Evolutionary conservation across 1,140 invertebrate genomes (phyloP).

Genomic region (Drosophila orosa): DNA sequence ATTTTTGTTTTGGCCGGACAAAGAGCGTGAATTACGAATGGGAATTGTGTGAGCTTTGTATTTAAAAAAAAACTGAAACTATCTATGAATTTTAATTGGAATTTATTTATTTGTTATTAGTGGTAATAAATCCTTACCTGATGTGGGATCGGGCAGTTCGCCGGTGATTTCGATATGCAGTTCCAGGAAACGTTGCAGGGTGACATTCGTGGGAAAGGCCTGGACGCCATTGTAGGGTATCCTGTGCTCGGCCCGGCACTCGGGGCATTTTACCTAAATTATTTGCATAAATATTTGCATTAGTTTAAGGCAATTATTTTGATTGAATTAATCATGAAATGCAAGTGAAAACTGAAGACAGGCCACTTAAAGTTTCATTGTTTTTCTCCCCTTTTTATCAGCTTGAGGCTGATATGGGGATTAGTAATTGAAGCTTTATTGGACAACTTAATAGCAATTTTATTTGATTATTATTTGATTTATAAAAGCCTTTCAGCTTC

Average conservation of each 20-base stretch:
- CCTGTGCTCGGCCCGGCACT: conserved; percentile 98
- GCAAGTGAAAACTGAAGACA: background rate
- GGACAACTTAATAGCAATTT: background rate
- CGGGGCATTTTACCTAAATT: conserved; percentile 97
- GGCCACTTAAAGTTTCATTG: background rate
- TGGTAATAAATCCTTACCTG: conserved; percentile 84
- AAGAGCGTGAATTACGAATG: conserved; percentile 21
- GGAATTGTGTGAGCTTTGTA: conserved; percentile 20
- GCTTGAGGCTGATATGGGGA: background rate
- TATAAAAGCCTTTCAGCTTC: background rate
- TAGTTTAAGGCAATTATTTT: background rate
- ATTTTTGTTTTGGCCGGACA: conserved; percentile 12
- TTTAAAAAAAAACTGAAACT: conserved; percentile 2
- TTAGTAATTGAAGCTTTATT: conserved; percentile 19
- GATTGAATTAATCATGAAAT: conserved; percentile 4
- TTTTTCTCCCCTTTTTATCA: background rate
- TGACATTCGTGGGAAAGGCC: conserved; percentile 98
- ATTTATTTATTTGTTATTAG: conserved; percentile 2
- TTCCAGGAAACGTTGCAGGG: conserved; percentile 96
- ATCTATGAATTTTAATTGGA: background rate
- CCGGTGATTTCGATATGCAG: conserved; percentile 97
- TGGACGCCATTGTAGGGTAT: conserved; percentile 98
- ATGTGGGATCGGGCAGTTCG: conserved; percentile 94
- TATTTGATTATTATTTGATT: background rate
- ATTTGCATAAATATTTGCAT: conserved; percentile 15